Base-by-base conservation (phyloP, 2,113 vertebrate species). In the Callipepla californica region DNA sequence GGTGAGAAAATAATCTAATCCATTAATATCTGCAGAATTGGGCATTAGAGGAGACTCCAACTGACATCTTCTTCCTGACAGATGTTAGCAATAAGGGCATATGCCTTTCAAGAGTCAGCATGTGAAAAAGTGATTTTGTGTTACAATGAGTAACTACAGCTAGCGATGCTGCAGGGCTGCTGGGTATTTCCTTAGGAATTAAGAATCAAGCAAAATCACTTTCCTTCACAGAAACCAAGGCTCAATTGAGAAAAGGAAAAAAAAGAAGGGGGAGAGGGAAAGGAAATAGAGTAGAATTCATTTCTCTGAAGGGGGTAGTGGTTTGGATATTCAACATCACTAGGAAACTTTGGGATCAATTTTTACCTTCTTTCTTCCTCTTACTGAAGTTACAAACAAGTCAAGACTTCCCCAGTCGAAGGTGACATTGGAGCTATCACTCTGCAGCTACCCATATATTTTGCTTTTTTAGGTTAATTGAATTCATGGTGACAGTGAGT, bases 391-490 rank as follows among this genome's bases (percentile, higher is more conserved):
- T 61, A 74, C 51, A 78, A 62, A 50, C 22, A 63, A 66, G 47
- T 30, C 73, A 42, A 70, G 78, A n/a, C 80, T 72, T 88, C 38
- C 57, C 26, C 32, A 63, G 34, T 22, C 79, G 76, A 93, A 92
- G 95, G 95, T 94, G 91, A 94, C 62, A 69, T 48, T 55, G 67
- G 76, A 89, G 55, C 34, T 38, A 48, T 10, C 73, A 5, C 77
- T 82, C 75, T 40, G 77, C 48, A 51, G 19, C 30, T 66, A 69
- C 23, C 82, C 76, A 50, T 4, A 11, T 47, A 62, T 73, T 91
- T 73, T 36, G 48, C 79, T 63, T 90, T 81, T 79, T 75, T 66
- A 79, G 87, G 57, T 89, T 85, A 82, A 80, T 9, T 89, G 74
- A 91, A 93, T 87, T 87, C 47, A 58, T 61, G 42, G 55, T 59